A percentile compares a stretch with the other conserved stretches of the same genome.
Evolutionary conservation across 2,113 vertebrate genomes (phyloP).

Genomic region (Heterocephalus glaber): DNA sequence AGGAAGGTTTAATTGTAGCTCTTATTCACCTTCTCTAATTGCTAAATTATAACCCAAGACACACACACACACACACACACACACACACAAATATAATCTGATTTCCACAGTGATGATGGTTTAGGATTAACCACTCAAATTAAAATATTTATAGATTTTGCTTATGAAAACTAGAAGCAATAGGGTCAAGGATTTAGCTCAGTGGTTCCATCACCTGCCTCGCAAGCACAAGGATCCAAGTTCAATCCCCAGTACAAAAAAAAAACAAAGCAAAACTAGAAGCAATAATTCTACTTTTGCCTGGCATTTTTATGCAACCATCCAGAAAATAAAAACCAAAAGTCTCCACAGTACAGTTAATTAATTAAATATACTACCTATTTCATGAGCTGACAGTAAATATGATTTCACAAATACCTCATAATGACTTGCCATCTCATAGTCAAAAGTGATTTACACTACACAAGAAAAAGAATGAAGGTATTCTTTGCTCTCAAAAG

Average conservation of each 20-base stretch:
- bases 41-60: slow-evolving; percentile 33
- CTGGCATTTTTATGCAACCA: slow-evolving; percentile 45
- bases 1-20: slow-evolving; percentile 30
- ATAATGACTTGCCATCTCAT: slow-evolving; percentile 54
- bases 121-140: slow-evolving; percentile 51
- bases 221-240: too few species aligned
- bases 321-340: slow-evolving; percentile 51
- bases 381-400: slow-evolving; percentile 59
- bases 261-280: too few species aligned
- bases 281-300: slow-evolving; percentile 51
- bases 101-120: slow-evolving; percentile 35
- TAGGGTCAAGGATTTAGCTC: too few species aligned
- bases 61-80: not conserved
- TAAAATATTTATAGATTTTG: slow-evolving; percentile 52
- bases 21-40: slow-evolving; percentile 30
- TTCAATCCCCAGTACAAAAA: too few species aligned
- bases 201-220: too few species aligned
- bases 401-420: slow-evolving; percentile 55
- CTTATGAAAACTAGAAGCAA: slow-evolving; percentile 53
- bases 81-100: not conserved
- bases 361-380: slow-evolving; percentile 62
- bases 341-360: slow-evolving; percentile 15
- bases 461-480: slow-evolving; percentile 42
- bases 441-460: slow-evolving; percentile 48
- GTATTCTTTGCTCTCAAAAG: slow-evolving; percentile 55